phyloP scores from a whole-genome alignment of 1,140 invertebrate genomes.

The Drosophila pruinosa region DNA sequence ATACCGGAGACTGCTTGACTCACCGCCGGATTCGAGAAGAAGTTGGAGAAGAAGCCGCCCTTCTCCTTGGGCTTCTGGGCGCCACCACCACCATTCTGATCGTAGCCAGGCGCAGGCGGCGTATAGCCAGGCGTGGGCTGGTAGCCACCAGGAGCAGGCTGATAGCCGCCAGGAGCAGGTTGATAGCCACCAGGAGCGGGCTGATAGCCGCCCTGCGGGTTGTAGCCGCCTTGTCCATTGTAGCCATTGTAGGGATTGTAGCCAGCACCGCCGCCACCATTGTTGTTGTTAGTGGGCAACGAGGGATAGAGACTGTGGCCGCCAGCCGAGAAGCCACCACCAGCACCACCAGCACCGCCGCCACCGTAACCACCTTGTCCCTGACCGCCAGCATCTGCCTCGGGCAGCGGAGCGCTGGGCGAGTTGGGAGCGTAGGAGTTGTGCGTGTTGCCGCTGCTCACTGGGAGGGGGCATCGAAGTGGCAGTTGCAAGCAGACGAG shows the following conservation, averaged over 20 bases:
- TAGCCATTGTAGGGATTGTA: slow-evolving; percentile 34
- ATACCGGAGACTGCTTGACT: slow-evolving; percentile 80
- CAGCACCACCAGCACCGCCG: slow-evolving; percentile 65
- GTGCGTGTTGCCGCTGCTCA: slow-evolving; percentile 62
- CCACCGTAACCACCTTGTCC: slow-evolving; percentile 44
- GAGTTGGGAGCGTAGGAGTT: slow-evolving; percentile 71
- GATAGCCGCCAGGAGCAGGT: slow-evolving; percentile 53
- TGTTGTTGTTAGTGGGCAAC: slow-evolving; percentile 56
- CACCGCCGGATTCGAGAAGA: slow-evolving; percentile 79
- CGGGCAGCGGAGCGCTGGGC: slow-evolving; percentile 67
- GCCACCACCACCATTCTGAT: slow-evolving; percentile 42
- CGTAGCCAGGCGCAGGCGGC: slow-evolving; percentile 63
- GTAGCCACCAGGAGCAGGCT: slow-evolving; percentile 53
- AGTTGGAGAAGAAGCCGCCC: slow-evolving; percentile 79
- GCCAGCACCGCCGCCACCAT: slow-evolving; percentile 22
- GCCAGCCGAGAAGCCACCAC: slow-evolving; percentile 80
- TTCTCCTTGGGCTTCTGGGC: slow-evolving; percentile 75
- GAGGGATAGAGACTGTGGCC: slow-evolving; percentile 76
- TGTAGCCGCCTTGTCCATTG: slow-evolving; percentile 21
- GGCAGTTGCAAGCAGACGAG: slow-evolving; percentile 10
- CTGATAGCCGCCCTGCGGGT: slow-evolving; percentile 44
- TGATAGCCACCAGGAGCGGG: slow-evolving; percentile 54
- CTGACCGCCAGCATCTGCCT: slow-evolving; percentile 42
- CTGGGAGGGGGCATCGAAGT: slow-evolving; percentile 22
- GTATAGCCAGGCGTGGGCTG: slow-evolving; percentile 64